phyloP scores from a whole-genome alignment of 2,888 invertebrate species.

The Bibio marci region DNA sequence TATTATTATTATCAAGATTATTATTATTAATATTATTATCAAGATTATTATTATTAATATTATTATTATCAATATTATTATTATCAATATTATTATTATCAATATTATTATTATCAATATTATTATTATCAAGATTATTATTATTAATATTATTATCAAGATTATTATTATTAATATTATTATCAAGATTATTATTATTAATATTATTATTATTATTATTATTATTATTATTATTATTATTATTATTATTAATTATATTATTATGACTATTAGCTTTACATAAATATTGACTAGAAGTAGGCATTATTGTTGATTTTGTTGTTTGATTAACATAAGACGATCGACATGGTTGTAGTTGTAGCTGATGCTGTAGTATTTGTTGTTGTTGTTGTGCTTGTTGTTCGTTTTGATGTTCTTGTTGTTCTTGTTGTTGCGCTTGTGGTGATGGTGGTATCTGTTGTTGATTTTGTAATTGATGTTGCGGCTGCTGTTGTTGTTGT shows the following conservation, averaged over 20 bases:
- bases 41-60: too few relatives aligned
- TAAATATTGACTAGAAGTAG: not conserved
- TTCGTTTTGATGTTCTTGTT: constrained; percentile 1
- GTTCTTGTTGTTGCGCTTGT: not conserved
- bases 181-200: constrained; percentile 3
- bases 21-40: constrained; percentile 3
- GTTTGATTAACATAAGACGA: too few relatives aligned
- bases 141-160: constrained; percentile 3
- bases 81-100: not conserved
- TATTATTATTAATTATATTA: constrained; percentile 2
- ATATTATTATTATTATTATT: too few relatives aligned
- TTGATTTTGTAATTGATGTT: not conserved
- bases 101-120: too few relatives aligned
- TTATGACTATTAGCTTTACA: constrained; percentile 1
- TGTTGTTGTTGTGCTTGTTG: not conserved
- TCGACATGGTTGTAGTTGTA: too few relatives aligned
- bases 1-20: not conserved
- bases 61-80: constrained; percentile 3
- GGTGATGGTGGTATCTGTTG: not conserved
- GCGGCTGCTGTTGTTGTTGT: not conserved
- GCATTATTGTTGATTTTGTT: too few relatives aligned
- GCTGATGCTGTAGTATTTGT: too few relatives aligned
- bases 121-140: not conserved
- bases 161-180: not conserved
- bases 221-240: not conserved